phyloP scores from a whole-genome alignment of 2,888 invertebrate species.

The Drosophila suboccidentalis region DNA sequence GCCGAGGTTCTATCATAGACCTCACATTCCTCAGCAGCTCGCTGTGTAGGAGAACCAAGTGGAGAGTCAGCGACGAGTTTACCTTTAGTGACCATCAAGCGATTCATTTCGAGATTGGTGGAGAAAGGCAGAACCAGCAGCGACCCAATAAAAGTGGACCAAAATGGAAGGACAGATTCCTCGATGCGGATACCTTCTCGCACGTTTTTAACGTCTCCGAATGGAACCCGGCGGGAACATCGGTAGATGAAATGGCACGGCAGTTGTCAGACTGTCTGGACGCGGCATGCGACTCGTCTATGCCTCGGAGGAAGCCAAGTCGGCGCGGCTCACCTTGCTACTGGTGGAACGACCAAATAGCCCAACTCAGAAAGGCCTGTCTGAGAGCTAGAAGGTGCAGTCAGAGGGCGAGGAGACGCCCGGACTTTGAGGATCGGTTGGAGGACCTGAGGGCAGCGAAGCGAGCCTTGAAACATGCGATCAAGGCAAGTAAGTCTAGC shows the following conservation, averaged over 20 bases:
- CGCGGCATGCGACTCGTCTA: neutral
- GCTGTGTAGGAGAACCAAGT: neutral
- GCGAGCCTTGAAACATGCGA: neutral
- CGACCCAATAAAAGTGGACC: neutral
- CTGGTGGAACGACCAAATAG: neutral
- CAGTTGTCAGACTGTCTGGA: neutral
- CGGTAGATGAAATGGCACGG: neutral
- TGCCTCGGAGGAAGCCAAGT: neutral
- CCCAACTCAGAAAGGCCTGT: neutral
- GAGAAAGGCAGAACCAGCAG: neutral
- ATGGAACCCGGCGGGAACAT: neutral
- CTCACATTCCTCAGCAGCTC: neutral
- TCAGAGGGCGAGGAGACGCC: neutral
- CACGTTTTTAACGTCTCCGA: neutral
- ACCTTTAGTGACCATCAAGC: neutral
- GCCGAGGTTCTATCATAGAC: neutral
- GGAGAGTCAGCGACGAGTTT: constrained; percentile 1
- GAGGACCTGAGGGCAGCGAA: neutral
- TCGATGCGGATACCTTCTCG: neutral
- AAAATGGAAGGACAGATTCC: neutral
- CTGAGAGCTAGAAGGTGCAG: neutral
- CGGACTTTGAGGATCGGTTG: neutral
- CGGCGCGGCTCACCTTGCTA: neutral
- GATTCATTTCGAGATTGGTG: neutral
- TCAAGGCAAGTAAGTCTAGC: neutral